These are phyloP conservation scores for Ciconia boyciana DNA, from an alignment of 2,113 vertebrate species.

Conservation along the genomic window DNA sequence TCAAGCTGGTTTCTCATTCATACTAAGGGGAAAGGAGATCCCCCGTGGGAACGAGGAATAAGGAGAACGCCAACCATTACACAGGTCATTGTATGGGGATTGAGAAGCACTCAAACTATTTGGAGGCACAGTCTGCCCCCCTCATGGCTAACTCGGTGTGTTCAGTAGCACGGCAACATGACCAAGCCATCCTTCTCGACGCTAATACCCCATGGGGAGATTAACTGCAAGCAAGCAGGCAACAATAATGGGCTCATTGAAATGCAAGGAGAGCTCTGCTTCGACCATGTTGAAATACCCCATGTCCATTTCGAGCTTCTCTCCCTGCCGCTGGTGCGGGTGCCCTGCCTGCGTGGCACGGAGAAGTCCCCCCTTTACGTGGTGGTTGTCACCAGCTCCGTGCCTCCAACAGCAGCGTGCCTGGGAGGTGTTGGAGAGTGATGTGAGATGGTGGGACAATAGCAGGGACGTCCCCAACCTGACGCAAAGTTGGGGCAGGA, in stretches of 20 bases:
- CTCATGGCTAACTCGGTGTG: not conserved
- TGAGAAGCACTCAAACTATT: not conserved
- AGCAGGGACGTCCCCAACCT: not conserved
- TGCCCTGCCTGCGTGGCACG: fast-evolving
- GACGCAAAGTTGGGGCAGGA: not conserved
- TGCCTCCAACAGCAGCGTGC: fast-evolving
- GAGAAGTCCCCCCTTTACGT: fast-evolving
- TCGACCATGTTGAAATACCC: not conserved
- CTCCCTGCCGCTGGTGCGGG: fast-evolving
- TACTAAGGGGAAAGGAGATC: not conserved
- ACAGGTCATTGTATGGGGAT: fast-evolving
- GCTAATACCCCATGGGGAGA: not conserved
- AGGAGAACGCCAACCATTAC: not conserved
- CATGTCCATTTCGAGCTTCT: not conserved
- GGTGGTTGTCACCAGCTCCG: fast-evolving
- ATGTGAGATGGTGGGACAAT: not conserved
- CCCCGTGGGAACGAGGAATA: not conserved
- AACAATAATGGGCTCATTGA: slow-evolving; percentile 6
- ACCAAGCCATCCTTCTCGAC: not conserved
- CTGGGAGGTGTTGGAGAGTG: fast-evolving
- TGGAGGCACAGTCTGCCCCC: not conserved
- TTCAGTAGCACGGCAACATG: not conserved
- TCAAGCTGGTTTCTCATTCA: not conserved
- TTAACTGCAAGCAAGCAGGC: not conserved
- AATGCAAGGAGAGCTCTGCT: not conserved